Conservation (phyloP, 2,888 invertebrate species). For the Meganola albula region DNA sequence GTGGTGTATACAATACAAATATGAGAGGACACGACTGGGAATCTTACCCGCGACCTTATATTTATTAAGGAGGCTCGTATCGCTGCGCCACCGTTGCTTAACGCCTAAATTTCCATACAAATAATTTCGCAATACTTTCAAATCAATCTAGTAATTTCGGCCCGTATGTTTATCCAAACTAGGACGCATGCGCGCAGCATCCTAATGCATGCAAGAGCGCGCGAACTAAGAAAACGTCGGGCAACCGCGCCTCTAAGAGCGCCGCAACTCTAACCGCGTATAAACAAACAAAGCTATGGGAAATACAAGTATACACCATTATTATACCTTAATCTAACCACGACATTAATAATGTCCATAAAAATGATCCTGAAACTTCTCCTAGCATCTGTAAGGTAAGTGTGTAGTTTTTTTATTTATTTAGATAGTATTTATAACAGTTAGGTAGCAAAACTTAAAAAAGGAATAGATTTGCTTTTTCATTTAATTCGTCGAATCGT, state of each 20-base stretch:
- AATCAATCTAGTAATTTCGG: conserved; percentile 23
- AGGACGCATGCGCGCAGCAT: conserved; percentile 43
- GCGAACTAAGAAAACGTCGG: conserved; percentile 38
- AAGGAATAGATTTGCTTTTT: too few relatives aligned
- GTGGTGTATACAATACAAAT: too few relatives aligned
- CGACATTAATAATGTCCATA: not conserved
- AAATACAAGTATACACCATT: conserved; percentile 8
- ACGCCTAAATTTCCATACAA: too few relatives aligned
- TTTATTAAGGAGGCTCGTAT: too few relatives aligned
- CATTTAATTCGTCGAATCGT: too few relatives aligned
- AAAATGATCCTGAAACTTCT: conserved; percentile 15
- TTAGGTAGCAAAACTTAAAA: too few relatives aligned
- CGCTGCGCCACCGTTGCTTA: too few relatives aligned
- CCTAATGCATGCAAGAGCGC: conserved; percentile 30
- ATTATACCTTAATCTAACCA: not conserved
- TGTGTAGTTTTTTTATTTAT: conserved; percentile 1
- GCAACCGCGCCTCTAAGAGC: conserved; percentile 37
- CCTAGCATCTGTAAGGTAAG: conserved; percentile 17
- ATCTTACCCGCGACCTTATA: too few relatives aligned
- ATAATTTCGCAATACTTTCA: too few relatives aligned
- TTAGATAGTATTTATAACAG: too few relatives aligned
- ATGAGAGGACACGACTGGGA: too few relatives aligned
- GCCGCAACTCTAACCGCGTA: conserved; percentile 41
- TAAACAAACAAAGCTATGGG: conserved; percentile 16
- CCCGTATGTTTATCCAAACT: conserved; percentile 13